Evolutionary conservation across 1,140 invertebrate species (phyloP).

Genomic region (Camponotus pennsylvanicus): DNA sequence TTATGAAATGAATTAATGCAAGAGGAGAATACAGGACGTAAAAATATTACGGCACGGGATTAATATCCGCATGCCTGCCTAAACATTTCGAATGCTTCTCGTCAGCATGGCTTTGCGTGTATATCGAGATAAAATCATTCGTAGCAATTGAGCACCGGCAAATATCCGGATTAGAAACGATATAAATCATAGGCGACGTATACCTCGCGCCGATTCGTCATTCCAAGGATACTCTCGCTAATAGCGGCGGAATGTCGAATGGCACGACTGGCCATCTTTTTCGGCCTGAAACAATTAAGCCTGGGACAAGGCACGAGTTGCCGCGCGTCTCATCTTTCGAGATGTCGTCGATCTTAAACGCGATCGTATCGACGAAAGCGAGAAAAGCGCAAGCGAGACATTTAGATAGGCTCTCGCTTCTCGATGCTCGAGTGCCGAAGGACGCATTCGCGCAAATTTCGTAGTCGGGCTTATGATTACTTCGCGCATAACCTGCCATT

Average conservation of each 20-base stretch:
- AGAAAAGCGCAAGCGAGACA: conserved; percentile 57
- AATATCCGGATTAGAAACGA: not conserved
- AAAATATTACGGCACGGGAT: not conserved
- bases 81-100: conserved; percentile 1
- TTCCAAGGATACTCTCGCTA: conserved; percentile 28
- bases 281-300: conserved; percentile 15
- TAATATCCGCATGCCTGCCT: not conserved
- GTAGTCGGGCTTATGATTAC: conserved; percentile 76
- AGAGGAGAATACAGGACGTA: not conserved
- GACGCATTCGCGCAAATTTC: conserved; percentile 74
- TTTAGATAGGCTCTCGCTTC: conserved; percentile 66
- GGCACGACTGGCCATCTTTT: not conserved
- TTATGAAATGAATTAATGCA: not conserved
- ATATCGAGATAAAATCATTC: conserved; percentile 11
- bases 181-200: conserved; percentile 38
- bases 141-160: conserved; percentile 1
- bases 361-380: conserved; percentile 21
- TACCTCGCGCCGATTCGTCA: conserved; percentile 19
- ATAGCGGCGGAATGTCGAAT: not conserved
- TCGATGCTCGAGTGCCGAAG: conserved; percentile 51
- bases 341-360: conserved; percentile 12
- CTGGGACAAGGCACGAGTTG: not conserved
- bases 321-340: conserved; percentile 1
- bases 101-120: not conserved
- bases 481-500: conserved; percentile 71